Evolutionary conservation across 2,113 vertebrate species (phyloP).

Genomic region (Melospiza melodia): DNA sequence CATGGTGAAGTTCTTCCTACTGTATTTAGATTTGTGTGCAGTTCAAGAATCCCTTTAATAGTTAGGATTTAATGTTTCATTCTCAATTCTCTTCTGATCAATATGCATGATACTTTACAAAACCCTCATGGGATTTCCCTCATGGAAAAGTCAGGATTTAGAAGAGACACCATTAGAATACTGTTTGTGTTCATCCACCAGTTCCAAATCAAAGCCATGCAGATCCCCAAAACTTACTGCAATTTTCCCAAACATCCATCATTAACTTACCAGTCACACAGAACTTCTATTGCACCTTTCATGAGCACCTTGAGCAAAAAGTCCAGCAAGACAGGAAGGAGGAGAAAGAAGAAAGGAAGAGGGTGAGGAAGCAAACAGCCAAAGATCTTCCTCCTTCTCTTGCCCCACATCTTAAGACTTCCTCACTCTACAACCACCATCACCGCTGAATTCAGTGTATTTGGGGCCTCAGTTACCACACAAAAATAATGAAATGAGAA

Average conservation of each 20-base stretch:
- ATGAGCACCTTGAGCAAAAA: neutral
- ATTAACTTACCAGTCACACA: neutral
- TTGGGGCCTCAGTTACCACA: neutral
- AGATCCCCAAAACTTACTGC: neutral
- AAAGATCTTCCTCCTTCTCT: neutral
- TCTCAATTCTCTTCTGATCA: neutral
- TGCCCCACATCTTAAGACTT: neutral
- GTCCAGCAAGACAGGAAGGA: neutral
- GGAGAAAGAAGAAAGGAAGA: neutral
- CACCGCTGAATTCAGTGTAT: neutral
- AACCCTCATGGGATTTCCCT: neutral
- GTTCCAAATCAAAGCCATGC: neutral
- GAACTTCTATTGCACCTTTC: neutral
- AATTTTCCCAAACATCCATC: neutral
- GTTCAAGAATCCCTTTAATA: neutral
- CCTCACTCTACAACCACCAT: neutral
- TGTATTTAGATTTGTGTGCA: neutral
- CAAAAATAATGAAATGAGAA: neutral
- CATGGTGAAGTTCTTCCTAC: neutral
- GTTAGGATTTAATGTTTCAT: neutral
- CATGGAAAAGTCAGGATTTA: neutral
- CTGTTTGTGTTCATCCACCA: neutral
- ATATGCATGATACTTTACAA: neutral
- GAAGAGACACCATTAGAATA: neutral
- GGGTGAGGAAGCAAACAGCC: neutral